Conservation (phyloP, 2,113 vertebrate species). For the Gasterosteus aculeatus region DNA sequence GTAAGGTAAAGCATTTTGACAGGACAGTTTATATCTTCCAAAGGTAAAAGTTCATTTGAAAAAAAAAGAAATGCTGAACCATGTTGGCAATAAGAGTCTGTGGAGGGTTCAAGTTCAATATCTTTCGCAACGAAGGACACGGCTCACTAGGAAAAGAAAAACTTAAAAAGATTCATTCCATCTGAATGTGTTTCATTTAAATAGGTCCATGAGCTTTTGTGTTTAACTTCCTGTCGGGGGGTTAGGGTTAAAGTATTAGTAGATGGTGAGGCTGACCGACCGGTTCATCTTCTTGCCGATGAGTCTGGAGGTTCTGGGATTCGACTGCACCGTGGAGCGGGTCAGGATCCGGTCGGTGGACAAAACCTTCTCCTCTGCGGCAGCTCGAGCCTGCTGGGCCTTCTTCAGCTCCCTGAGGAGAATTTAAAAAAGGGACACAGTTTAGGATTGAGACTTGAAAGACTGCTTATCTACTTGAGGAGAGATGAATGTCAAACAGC, state of each 20-base stretch:
- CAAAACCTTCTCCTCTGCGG: slow-evolving; percentile 91
- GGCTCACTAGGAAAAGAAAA: not conserved
- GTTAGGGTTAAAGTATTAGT: slow-evolving; percentile 76
- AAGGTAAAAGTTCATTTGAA: slow-evolving; percentile 4
- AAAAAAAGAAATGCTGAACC: slow-evolving; percentile 17
- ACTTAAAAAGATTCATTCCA: not conserved
- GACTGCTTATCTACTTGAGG: not conserved
- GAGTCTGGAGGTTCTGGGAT: slow-evolving; percentile 87
- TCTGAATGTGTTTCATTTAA: slow-evolving; percentile 3
- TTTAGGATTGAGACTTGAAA: not conserved
- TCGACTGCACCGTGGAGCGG: slow-evolving; percentile 88
- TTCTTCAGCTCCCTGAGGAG: slow-evolving; percentile 93
- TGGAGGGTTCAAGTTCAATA: slow-evolving; percentile 15
- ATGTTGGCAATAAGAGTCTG: slow-evolving; percentile 22
- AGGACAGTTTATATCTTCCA: no score
- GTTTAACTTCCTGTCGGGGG: slow-evolving; percentile 12
- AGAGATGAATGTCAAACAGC: no score
- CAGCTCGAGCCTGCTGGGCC: slow-evolving; percentile 94
- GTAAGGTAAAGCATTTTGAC: slow-evolving; percentile 42
- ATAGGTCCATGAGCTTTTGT: slow-evolving; percentile 45
- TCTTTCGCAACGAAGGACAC: not conserved
- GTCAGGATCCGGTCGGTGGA: slow-evolving; percentile 91
- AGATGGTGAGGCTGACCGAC: slow-evolving; percentile 96
- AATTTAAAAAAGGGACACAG: slow-evolving; percentile 8
- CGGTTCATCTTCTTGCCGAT: slow-evolving; percentile 98